Base-by-base conservation (phyloP, 2,113 vertebrate genomes). In the Pelmatolapia mariae region DNA sequence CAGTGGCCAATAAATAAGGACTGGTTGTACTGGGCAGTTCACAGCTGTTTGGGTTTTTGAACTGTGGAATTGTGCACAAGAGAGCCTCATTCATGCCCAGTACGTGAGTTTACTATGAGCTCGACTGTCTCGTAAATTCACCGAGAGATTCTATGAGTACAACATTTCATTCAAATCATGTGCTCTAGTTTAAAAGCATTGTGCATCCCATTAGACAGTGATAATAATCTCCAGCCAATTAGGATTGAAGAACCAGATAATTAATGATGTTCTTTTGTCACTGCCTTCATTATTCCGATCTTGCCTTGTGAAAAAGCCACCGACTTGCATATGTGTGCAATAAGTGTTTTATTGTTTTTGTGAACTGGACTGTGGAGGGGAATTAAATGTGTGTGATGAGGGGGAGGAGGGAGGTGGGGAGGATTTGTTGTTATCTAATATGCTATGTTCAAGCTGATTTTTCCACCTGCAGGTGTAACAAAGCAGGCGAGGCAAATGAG, bases 281-380 rank as follows among this genome's bases (percentile, higher is more conserved):
- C 68, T 1, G 81, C 43, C 78, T 90, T 92, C 79, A 94, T 92
- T 91, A 93, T 85, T 82, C 89, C 80, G 63, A 92, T 93, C 90
- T 56, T 84, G 86, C 76, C 88, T 85, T 83, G 16, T 61, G 80
- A 84, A 90, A 83, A 83, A 93, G 89, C 73, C 76, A 87, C 84
- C 43, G 66, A 91, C 86, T 61, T 86, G 88, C 92, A 87, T 88
- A 90, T 89, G 84, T 87, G 78, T 45, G 53, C 81, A 88, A 81
- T 93, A 93, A 88, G 91, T 85, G 89, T 85, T 80, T 87, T 83
- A 92, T 94, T 95, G 93, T 95, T 94, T 95, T 87, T 90, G 91
- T 91, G 87, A 94, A 84, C 83, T 91, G 89, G 91, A 76, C 84
- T 92, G 84, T 92, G 88, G 81, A 82, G 71, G 45, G 81, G 61